phyloP scores from a whole-genome alignment of 2,113 vertebrate genomes.

The Verasper variegatus region DNA sequence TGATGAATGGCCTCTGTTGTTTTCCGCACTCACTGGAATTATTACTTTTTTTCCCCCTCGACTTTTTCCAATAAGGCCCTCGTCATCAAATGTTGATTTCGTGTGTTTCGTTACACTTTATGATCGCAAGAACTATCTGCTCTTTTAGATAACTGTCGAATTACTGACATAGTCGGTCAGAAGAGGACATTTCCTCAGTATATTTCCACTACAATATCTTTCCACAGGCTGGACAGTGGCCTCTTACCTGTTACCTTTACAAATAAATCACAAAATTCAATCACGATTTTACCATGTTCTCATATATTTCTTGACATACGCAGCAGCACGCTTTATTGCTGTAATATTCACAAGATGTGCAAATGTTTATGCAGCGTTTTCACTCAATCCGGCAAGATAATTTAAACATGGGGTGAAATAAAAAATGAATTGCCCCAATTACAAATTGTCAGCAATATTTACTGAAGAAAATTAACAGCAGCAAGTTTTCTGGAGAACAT shows the following conservation, averaged over 20 bases:
- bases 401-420: background rate
- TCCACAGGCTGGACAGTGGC: background rate
- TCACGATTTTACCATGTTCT: background rate
- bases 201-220: background rate
- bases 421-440: background rate
- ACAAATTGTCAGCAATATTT: slow-evolving; percentile 3
- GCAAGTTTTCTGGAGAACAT: too few relatives aligned
- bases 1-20: slow-evolving; percentile 48
- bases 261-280: background rate
- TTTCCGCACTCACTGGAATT: slow-evolving; percentile 8
- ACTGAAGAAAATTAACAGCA: background rate
- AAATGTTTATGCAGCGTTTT: background rate
- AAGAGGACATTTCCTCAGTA: background rate
- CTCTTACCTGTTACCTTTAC: background rate
- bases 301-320: background rate
- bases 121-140: background rate
- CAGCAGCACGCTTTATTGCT: background rate
- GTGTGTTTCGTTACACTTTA: slow-evolving; percentile 3
- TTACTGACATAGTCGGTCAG: too few relatives aligned
- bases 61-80: slow-evolving; percentile 22
- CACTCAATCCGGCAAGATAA: background rate
- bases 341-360: background rate
- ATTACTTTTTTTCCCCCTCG: slow-evolving; percentile 18
- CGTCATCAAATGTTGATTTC: background rate
- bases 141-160: background rate